Percentiles rank a stretch among this genome's conserved stretches.
These are phyloP conservation scores for Cephus spinipes DNA, from an alignment of 2,888 invertebrate species.

Conservation along the genomic window DNA sequence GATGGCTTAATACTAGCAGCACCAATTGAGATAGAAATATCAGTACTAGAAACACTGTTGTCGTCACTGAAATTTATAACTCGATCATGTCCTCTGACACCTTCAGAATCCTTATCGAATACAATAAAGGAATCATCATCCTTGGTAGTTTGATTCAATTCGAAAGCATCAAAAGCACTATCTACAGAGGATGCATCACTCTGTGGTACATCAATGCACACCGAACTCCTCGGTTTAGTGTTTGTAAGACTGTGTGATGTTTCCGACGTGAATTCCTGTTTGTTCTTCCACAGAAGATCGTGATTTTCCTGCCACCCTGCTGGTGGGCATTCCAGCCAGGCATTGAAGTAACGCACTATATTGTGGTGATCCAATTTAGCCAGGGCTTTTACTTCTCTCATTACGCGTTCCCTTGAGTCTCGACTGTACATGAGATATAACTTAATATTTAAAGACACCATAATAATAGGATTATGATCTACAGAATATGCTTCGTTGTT, in stretches of 20 bases:
- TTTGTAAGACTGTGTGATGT: constrained; percentile 34
- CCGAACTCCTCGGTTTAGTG: constrained; percentile 43
- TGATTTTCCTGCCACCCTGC: constrained; percentile 86
- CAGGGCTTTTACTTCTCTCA: constrained; percentile 94
- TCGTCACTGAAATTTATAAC: constrained; percentile 10
- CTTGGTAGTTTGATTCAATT: constrained; percentile 33
- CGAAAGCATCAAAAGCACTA: constrained; percentile 55
- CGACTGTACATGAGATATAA: constrained; percentile 69
- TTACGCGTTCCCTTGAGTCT: constrained; percentile 85
- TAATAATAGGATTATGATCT: constrained; percentile 5
- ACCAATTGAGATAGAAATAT: background rate
- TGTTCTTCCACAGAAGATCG: constrained; percentile 74
- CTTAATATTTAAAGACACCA: constrained; percentile 10
- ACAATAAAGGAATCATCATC: constrained; percentile 68
- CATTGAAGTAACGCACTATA: constrained; percentile 95
- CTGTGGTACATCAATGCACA: constrained; percentile 50
- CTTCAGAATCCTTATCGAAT: constrained; percentile 59
- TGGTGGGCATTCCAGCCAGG: constrained; percentile 96
- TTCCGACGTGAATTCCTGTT: constrained; percentile 46
- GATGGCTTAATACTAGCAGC: background rate
- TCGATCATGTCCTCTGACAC: constrained; percentile 44
- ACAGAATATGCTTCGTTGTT: constrained; percentile 30
- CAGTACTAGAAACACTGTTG: background rate
- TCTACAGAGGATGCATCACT: constrained; percentile 55
- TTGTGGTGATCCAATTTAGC: constrained; percentile 95